phyloP scores from a whole-genome alignment of 1,140 invertebrate species.

The Drosophila hydei region DNA sequence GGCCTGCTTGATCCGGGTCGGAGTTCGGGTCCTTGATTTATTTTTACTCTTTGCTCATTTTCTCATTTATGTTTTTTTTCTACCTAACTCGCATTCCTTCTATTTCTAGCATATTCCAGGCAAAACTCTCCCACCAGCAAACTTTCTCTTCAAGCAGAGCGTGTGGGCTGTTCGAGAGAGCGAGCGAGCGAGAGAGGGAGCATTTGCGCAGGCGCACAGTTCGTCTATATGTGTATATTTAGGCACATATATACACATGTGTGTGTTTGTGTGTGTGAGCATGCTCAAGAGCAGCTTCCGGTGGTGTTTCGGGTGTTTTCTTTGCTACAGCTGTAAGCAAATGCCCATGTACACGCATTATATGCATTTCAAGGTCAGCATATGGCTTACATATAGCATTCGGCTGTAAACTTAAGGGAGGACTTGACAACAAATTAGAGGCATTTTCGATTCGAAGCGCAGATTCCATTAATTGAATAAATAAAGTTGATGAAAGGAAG shows the following conservation, averaged over 20 bases:
- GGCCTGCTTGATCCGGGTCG: constrained; percentile 37
- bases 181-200: constrained; percentile 5
- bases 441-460: not conserved
- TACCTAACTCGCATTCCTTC: constrained; percentile 60
- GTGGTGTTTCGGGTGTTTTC: constrained; percentile 66
- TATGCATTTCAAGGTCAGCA: constrained; percentile 60
- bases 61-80: constrained; percentile 37
- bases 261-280: not conserved
- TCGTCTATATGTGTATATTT: not conserved
- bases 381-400: constrained; percentile 1
- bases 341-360: constrained; percentile 43
- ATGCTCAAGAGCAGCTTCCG: constrained; percentile 64
- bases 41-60: constrained; percentile 65
- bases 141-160: constrained; percentile 60
- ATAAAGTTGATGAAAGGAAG: not conserved
- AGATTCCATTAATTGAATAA: not conserved
- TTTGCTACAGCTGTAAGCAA: constrained; percentile 50
- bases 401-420: constrained; percentile 46
- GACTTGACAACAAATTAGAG: constrained; percentile 14
- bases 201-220: constrained; percentile 47
- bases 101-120: constrained; percentile 50
- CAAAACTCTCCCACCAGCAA: constrained; percentile 40
- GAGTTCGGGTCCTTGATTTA: constrained; percentile 69
- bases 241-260: not conserved
- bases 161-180: constrained; percentile 6